Evolutionary conservation across 2,888 invertebrate species (phyloP).

Genomic region (Drosophila flavopinicola): DNA sequence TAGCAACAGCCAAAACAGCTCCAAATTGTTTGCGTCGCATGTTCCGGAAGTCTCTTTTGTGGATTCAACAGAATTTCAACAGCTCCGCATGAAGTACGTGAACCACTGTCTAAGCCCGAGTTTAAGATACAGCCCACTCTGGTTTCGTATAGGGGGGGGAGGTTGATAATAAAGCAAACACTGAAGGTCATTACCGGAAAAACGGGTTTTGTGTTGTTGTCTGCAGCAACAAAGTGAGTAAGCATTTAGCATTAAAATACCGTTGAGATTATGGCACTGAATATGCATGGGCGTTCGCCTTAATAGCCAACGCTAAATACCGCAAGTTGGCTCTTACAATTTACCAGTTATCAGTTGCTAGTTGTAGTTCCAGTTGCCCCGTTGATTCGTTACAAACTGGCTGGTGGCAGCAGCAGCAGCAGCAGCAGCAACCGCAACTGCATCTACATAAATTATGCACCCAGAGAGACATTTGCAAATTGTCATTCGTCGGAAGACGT

Average conservation of each 20-base stretch:
- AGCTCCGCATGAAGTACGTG: slow-evolving; percentile 40
- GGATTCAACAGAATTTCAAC: slow-evolving; percentile 46
- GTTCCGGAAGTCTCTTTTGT: slow-evolving; percentile 59
- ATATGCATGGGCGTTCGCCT: slow-evolving; percentile 76
- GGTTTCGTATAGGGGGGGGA: slow-evolving; percentile 1
- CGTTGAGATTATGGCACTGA: slow-evolving; percentile 77
- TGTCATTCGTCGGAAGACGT: slow-evolving; percentile 62
- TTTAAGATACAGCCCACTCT: slow-evolving; percentile 12
- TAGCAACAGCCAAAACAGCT: slow-evolving; percentile 17
- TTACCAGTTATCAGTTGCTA: slow-evolving; percentile 43
- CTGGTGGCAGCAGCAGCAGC: slow-evolving; percentile 21
- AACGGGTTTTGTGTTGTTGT: slow-evolving; percentile 64
- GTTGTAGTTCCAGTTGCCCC: slow-evolving; percentile 45
- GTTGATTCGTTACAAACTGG: slow-evolving; percentile 33
- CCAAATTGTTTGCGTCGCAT: slow-evolving; percentile 44
- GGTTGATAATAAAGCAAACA: slow-evolving; percentile 61
- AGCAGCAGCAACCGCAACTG: slow-evolving; percentile 29
- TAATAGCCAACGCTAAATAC: slow-evolving; percentile 65
- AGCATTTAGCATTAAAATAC: slow-evolving; percentile 78
- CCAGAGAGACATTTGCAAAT: slow-evolving; percentile 70
- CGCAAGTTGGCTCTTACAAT: slow-evolving; percentile 49
- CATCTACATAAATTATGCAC: slow-evolving; percentile 76
- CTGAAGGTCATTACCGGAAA: slow-evolving; percentile 81
- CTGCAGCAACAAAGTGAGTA: slow-evolving; percentile 59
- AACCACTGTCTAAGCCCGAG: slow-evolving; percentile 14